Base-by-base conservation (phyloP, 2,888 invertebrate genomes). In the Phengaris arion region DNA sequence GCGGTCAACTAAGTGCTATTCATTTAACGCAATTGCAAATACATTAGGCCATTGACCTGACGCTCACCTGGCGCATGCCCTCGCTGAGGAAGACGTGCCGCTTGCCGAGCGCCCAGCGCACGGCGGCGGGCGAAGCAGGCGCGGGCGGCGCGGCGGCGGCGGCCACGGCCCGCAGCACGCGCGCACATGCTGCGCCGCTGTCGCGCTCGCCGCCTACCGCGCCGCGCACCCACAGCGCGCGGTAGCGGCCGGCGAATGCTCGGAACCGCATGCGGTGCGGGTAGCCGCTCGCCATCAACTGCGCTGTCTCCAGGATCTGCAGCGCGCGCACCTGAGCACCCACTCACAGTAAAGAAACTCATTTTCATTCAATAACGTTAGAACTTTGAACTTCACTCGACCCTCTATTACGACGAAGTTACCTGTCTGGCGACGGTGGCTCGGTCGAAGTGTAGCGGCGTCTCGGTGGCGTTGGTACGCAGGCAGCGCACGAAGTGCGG, bases 231-330 rank as follows among this genome's bases (percentile, higher is more conserved):
- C 97, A 97, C 82, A 98, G 92, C 85, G 98, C 95, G 81, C 97
- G 95, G 92, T 98, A 99, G 51, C 98, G 95, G 0, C 95, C 95
- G 86, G 97, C 97, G 91, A 98, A 98, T 57, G 97, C 97, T 86
- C 98, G 98, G 90, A 98, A 98, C 46, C 98, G 95, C 98, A 98
- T 98, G 82, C 98, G 95, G 88, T 99, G 98, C 48, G 98, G 98
- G 89, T 97, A 98, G 9, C 98, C 98, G 83, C 97, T 97, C 13
- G 98, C 98, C 98, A 98, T 98, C 78, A 99, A 93, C 88, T 98
- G 98, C 22, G 98, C 98, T 68, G 98, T 98, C 92, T 99, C 98
- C 75, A 98, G 92, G n/a, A 98, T 96, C 89, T 97, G 97, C 74
- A 98, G 94, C 0, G 98, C 97, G 70, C 98, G 95, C 78, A 98